A percentile compares a stretch with the other conserved stretches of the same genome.
These are phyloP conservation scores for Podarcis raffonei DNA, from an alignment of 2,113 vertebrate species.

Conservation along the genomic window DNA sequence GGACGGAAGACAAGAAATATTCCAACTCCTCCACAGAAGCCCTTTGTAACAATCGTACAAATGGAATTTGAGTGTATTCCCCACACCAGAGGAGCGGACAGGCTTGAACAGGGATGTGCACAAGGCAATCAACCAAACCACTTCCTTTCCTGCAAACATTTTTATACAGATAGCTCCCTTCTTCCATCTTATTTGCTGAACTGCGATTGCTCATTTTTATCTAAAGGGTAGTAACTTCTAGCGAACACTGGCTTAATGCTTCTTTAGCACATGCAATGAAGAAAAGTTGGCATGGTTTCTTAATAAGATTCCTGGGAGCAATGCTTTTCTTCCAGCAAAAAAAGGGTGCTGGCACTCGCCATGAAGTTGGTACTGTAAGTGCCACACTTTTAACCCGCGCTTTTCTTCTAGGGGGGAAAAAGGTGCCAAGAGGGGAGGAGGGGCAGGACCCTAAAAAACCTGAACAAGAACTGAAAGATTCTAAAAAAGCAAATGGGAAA, in stretches of 20 bases:
- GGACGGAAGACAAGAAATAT: background rate
- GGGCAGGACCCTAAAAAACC: background rate
- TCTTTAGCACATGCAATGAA: conserved; percentile 65
- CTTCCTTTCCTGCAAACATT: background rate
- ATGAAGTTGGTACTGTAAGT: too few species aligned
- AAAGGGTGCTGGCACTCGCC: too few species aligned
- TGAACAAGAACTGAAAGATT: background rate
- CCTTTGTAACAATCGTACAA: background rate
- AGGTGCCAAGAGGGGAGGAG: background rate
- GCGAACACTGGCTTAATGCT: conserved; percentile 86
- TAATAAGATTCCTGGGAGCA: conserved; percentile 41
- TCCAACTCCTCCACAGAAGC: background rate
- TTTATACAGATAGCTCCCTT: background rate
- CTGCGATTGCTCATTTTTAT: conserved; percentile 79
- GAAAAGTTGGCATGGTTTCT: conserved; percentile 58
- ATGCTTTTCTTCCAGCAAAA: too few species aligned
- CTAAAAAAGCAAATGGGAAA: background rate
- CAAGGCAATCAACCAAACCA: background rate
- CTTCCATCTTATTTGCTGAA: conserved; percentile 71
- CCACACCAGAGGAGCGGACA: background rate
- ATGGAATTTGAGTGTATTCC: background rate
- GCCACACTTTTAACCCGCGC: too few species aligned
- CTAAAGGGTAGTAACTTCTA: conserved; percentile 82
- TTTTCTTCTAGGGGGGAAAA: too few species aligned
- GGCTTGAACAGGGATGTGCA: background rate